Conservation (phyloP, 2,113 vertebrate species). For the Chlamydotis undulata region DNA sequence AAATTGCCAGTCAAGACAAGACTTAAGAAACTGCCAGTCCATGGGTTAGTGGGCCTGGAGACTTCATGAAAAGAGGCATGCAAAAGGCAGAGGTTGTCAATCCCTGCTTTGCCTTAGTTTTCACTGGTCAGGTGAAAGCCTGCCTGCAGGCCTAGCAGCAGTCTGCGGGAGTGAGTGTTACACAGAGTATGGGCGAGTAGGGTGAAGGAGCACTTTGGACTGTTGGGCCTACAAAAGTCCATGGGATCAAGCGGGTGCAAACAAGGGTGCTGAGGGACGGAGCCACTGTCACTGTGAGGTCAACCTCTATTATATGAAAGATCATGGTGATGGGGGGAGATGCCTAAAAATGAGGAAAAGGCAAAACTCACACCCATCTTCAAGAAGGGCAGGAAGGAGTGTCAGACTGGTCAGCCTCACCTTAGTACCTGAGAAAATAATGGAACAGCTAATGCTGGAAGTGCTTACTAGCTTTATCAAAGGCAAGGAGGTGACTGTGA, state of each 20-base stretch:
- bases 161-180: accelerated
- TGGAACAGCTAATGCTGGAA: not conserved
- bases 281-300: not conserved
- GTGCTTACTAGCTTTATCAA: not conserved
- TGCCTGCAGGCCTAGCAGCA: not conserved
- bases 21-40: not conserved
- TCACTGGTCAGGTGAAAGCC: not conserved
- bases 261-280: not conserved
- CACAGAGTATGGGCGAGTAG: not conserved
- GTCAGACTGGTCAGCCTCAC: not conserved
- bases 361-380: not conserved
- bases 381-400: not conserved
- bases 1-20: not conserved
- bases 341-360: not conserved
- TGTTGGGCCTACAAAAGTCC: not conserved
- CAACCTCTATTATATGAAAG: not conserved
- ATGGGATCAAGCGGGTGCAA: not conserved
- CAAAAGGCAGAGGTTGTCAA: not conserved
- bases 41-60: not conserved
- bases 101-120: not conserved
- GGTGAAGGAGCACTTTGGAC: not conserved
- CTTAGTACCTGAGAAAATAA: not conserved
- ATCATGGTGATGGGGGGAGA: not conserved
- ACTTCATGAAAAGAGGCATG: not conserved
- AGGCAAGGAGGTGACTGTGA: not conserved